These are phyloP conservation scores for Chloroceryle inda DNA, from an alignment of 2,797 vertebrate species.

Conservation along the genomic window DNA sequence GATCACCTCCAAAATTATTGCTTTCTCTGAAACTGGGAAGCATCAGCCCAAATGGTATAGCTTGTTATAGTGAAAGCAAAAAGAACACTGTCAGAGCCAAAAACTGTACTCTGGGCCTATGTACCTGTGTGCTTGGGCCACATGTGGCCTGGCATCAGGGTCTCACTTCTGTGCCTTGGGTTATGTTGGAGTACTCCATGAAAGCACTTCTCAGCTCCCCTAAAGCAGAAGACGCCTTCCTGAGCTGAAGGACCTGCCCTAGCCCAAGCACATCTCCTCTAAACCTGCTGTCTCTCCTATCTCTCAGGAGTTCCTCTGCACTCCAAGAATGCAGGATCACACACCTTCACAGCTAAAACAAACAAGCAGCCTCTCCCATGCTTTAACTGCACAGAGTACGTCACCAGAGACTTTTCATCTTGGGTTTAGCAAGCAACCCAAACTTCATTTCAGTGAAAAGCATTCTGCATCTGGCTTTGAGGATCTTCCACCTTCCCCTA, in stretches of 20 bases:
- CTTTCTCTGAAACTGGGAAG: not conserved
- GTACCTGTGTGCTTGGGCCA: rapidly evolving
- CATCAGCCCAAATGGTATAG: not conserved
- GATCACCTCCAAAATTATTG: not conserved
- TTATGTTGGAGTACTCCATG: not conserved
- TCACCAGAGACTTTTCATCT: not conserved
- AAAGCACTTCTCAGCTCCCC: not conserved
- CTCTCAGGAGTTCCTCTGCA: not conserved
- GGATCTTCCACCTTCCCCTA: not conserved
- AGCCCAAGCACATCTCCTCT: not conserved
- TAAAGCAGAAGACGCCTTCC: not conserved
- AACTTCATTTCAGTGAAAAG: not conserved
- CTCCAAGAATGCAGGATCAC: not conserved
- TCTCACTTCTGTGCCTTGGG: not conserved
- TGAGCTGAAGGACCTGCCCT: not conserved
- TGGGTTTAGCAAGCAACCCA: not conserved
- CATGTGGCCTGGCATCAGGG: not conserved
- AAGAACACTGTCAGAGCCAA: not conserved
- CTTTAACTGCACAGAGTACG: not conserved
- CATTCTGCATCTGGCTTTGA: not conserved
- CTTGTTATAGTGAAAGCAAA: not conserved
- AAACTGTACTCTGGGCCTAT: not conserved
- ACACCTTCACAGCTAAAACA: not conserved
- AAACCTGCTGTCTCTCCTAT: not conserved
- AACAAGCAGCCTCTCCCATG: not conserved